phyloP scores from a whole-genome alignment of 2,888 invertebrate species.

The Oxytorus armatus region DNA sequence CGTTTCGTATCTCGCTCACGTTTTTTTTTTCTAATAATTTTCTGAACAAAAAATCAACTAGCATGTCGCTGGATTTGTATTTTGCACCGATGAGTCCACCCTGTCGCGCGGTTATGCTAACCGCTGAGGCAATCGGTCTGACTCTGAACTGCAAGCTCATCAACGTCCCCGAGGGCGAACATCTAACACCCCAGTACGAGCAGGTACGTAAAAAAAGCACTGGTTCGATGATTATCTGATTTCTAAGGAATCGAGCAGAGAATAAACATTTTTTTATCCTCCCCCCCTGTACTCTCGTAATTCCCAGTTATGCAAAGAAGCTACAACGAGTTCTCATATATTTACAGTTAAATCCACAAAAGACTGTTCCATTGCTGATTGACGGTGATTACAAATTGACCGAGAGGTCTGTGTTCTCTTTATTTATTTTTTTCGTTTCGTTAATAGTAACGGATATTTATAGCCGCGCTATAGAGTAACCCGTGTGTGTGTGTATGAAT shows the following conservation, averaged over 20 bases:
- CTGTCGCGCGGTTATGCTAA: slow-evolving; percentile 82
- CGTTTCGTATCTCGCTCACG: not conserved
- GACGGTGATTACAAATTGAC: slow-evolving; percentile 79
- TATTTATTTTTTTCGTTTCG: not conserved
- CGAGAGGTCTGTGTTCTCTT: slow-evolving; percentile 77
- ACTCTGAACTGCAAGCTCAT: slow-evolving; percentile 80
- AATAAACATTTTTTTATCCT: too few species aligned
- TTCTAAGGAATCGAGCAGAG: too few species aligned
- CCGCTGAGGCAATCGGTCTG: slow-evolving; percentile 82
- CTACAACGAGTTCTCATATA: not conserved
- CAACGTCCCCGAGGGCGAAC: slow-evolving; percentile 80
- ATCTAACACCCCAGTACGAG: slow-evolving; percentile 82
- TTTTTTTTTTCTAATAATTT: not conserved
- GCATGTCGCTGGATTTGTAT: slow-evolving; percentile 80
- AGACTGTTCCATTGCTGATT: slow-evolving; percentile 78
- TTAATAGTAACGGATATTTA: not conserved
- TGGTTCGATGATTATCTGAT: too few species aligned
- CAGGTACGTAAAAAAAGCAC: slow-evolving; percentile 77
- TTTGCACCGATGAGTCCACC: slow-evolving; percentile 79
- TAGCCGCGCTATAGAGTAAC: not conserved
- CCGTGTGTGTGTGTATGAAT: not conserved
- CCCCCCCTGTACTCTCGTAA: too few species aligned
- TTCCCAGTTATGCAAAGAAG: too few species aligned
- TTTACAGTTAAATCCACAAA: slow-evolving; percentile 79
- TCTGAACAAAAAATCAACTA: too few species aligned